Percentiles rank a stretch among this genome's conserved stretches.
Evolutionary conservation across 2,797 vertebrate species (phyloP).

Genomic region (Phylloscopus collybita): DNA sequence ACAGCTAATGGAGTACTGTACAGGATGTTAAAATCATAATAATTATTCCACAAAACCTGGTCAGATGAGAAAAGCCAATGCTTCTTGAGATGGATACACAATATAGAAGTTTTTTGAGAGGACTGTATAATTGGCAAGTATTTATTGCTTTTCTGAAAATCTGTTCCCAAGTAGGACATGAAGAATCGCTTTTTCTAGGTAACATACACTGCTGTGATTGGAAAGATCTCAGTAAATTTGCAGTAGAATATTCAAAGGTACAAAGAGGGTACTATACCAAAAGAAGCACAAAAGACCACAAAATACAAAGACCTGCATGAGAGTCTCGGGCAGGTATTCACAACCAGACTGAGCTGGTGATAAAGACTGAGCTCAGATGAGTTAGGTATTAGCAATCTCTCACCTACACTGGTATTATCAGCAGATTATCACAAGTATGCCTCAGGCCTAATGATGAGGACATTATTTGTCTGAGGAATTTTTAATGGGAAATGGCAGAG

Average conservation of each 20-base stretch:
- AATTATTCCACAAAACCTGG: neutral
- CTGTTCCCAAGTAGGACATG: neutral
- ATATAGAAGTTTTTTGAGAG: neutral
- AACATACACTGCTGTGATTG: neutral
- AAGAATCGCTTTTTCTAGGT: neutral
- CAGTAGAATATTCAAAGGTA: neutral
- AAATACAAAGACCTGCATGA: neutral
- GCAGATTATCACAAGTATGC: neutral
- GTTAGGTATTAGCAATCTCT: neutral
- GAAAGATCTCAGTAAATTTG: neutral
- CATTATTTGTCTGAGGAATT: conserved; percentile 18
- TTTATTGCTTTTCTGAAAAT: neutral
- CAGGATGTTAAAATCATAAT: neutral
- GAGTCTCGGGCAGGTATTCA: neutral
- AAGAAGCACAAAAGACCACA: neutral
- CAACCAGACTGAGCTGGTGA: neutral
- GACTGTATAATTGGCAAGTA: neutral
- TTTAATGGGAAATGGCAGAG: conserved; percentile 8
- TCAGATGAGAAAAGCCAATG: neutral
- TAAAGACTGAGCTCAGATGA: neutral
- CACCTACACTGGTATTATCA: neutral
- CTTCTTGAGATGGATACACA: neutral
- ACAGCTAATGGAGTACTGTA: neutral
- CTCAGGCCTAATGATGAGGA: neutral
- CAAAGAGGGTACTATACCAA: neutral